Evolutionary conservation across 92 coral and sea anemone genomes (phyloP), one percentile per base, ranked within the genome.

Genomic region (Actinostola sp.): DNA sequence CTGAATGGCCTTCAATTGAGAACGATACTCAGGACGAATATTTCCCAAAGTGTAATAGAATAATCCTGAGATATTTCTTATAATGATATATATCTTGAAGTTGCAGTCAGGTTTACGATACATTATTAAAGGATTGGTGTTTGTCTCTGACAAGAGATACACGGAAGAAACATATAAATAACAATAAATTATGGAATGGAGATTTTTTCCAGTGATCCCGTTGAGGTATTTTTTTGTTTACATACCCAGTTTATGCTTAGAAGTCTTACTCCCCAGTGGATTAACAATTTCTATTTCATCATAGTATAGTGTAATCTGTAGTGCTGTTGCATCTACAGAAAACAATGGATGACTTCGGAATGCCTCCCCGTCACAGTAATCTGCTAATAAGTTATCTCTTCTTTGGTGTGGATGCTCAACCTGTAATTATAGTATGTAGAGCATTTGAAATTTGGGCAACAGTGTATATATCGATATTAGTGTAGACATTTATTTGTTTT

Each of bases 41-140:
- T 82, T 82, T 32, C 82, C 82, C 63, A 82, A 27, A 4, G 87
- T 82, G 63, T 72, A 82, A 44, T 82, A 82, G 70, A 82, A 66
- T 15, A 56, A 56, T 15, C 82, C 87, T 82, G 67, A 17, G 8
- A 64, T n/a, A n/a, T n/a, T n/a, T n/a, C n/a, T n/a, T n/a, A n/a
- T n/a, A n/a, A n/a, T n/a, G n/a, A n/a, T n/a, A n/a, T n/a, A n/a
- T n/a, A n/a, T n/a, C n/a, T n/a, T n/a, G n/a, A n/a, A n/a, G n/a
- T n/a, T n/a, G n/a, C n/a, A n/a, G n/a, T n/a, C n/a, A n/a, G n/a
- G n/a, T n/a, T n/a, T n/a, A n/a, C n/a, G n/a, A n/a, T n/a, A n/a
- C n/a, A n/a, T n/a, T n/a, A n/a, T n/a, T n/a, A n/a, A n/a, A n/a
- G n/a, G n/a, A n/a, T n/a, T n/a, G n/a, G n/a, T n/a, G n/a, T n/a